These are phyloP conservation scores for Eulemur albifrons DNA, from an alignment of 2,797 vertebrate genomes.

Conservation along the genomic window DNA sequence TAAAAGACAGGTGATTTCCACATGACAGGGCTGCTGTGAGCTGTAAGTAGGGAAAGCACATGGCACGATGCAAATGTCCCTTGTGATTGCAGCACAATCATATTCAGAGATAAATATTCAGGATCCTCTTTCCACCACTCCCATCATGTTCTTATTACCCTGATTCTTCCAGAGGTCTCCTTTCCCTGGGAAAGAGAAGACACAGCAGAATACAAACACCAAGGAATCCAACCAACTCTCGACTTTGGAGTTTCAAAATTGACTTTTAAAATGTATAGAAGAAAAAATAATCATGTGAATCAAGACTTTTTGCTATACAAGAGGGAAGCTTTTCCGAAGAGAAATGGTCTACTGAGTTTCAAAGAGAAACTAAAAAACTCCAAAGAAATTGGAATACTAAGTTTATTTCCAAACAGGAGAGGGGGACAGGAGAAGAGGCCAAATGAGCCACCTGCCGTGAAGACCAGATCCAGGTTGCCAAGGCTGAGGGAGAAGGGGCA, in stretches of 20 bases:
- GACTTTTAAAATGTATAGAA: background rate
- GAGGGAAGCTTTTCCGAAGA: background rate
- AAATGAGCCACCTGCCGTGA: background rate
- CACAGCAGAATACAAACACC: background rate
- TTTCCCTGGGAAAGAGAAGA: background rate
- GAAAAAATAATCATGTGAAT: background rate
- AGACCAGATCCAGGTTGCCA: background rate
- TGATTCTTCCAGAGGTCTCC: background rate
- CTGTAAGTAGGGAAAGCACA: background rate
- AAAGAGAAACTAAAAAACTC: background rate
- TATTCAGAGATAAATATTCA: background rate
- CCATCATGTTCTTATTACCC: background rate
- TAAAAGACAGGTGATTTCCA: background rate
- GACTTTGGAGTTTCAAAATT: background rate
- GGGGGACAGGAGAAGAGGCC: background rate
- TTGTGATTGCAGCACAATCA: background rate
- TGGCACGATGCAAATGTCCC: too few species aligned
- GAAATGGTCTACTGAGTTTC: background rate
- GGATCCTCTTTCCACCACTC: background rate
- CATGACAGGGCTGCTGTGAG: accelerated
- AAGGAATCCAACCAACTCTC: background rate
- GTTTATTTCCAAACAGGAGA: background rate
- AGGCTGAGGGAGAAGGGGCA: background rate
- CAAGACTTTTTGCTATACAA: background rate
- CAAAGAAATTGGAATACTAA: background rate